Base-by-base conservation (phyloP, 1,140 invertebrate genomes). In the Cotesia chilonis region DNA sequence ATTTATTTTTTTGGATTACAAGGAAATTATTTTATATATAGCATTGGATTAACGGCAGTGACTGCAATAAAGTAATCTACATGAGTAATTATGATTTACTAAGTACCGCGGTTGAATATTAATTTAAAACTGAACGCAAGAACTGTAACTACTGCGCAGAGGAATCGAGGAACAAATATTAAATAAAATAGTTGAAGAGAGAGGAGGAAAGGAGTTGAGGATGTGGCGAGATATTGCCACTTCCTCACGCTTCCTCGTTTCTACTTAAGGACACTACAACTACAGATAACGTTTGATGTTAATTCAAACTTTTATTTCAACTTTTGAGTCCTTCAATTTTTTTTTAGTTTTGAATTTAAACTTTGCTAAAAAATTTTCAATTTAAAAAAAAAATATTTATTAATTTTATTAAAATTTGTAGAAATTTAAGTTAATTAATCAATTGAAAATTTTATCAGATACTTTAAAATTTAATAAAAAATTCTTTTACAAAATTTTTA, bases 201-300 rank as follows among this genome's bases (percentile, higher is more conserved):
- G 74, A 75, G 77, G 41, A 73, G 72, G 70, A 74, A 73, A 64
- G 72, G 74, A 28, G 28, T 28, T 28, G 28, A 78, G 75, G 78
- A 81, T 78, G 78, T 76, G 72, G 74, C 70, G 74, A 78, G 79
- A 80, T 80, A 81, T 70, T 69, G 72, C 71, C 72, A 80, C 74
- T 79, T 80, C 77, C 79, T 81, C 73, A 63, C 63, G 55, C 47
- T 67, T 73, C 66, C 60, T 37, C 36, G 28, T 64, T 52, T 57
- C 38, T 17, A 20, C 47, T 51, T 47, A 66, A 66, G 20, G 47
- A 60, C 51, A 66, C 64, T 41, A 64, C 1, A 47, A 70, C 68
- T 51, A 37, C 52, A 70, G 68, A 61, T 70, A 71, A 64, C 6
- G 47, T 63, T 20, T 36, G 41, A 63, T 51, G 60, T 20, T 52